These are phyloP conservation scores for Carposina sasakii DNA, from an alignment of 1,140 invertebrate genomes.

Conservation along the genomic window DNA sequence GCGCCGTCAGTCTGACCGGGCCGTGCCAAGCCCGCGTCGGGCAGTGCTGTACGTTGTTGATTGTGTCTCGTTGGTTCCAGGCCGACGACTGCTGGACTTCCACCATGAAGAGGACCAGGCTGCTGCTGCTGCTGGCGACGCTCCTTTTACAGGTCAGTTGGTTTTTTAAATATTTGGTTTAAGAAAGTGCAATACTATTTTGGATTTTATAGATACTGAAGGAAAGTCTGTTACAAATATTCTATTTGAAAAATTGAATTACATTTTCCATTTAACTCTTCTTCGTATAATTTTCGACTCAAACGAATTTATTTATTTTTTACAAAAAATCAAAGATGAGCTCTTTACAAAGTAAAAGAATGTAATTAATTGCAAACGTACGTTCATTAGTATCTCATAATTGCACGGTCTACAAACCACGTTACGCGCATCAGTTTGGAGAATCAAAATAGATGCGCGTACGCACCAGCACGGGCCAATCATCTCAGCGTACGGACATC, in stretches of 20 bases:
- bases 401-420: no score
- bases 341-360: no score
- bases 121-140: constrained; percentile 53
- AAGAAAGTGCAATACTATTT: constrained; percentile 6
- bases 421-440: no score
- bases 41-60: constrained; percentile 40
- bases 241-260: background rate
- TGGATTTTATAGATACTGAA: background rate
- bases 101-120: constrained; percentile 64
- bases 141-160: constrained; percentile 58
- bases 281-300: no score
- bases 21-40: constrained; percentile 33
- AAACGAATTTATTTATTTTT: no score
- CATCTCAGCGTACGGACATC: no score
- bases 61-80: constrained; percentile 59
- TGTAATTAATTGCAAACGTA: no score
- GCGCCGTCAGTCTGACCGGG: constrained; percentile 25
- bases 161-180: constrained; percentile 7
- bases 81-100: constrained; percentile 49
- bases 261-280: no score
- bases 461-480: no score
- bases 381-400: no score
- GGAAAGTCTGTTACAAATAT: background rate
- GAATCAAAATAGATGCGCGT: no score
- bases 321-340: no score